Evolutionary conservation across 2,888 invertebrate species (phyloP), one percentile per base, ranked within the genome.

Genomic region (Cantharis lateralis): DNA sequence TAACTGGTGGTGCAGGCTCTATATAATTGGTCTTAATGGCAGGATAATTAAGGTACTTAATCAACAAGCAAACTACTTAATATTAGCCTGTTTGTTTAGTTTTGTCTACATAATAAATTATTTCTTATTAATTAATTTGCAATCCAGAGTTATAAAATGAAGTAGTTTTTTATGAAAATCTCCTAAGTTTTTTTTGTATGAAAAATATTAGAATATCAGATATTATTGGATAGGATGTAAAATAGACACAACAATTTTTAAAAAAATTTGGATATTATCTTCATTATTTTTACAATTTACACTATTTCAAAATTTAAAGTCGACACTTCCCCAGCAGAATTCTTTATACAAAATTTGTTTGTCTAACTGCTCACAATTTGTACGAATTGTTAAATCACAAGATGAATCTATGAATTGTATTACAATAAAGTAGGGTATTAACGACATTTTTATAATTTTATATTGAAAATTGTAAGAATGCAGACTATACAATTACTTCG

Each of bases 1-100:
- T 68, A 71, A 70, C 72, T 72, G 68, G 74, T 18, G 64, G 74
- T 32, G 63, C 74, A 70, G 64, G 32, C 70, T 64, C 70, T 63
- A 32, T 70, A 70, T 70, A 74, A 70, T 74, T 74, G 74, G 63
- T 62, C 70, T 62, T 74, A 74, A 74, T 74, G 74, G 74, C 26
- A 69, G 70, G 63, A 74, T 74, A 74, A 74, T 74, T 74, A 74
- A 74, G 15, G 74, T 63, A 68, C 74, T 74, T 74, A 74, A 74
- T 74, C 74, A 74, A 62, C 62, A 63, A 28, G 70, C 74, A 74
- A 68, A 63, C 74, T 74, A 62, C 64, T 66, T 66, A 66, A 66
- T 66, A 20, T 66, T 63, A 66, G 64, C 48, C 48, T n/a, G 48
- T n/a, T 48, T 48, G 48, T n/a, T 48, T 48, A 48, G 48, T 48